Base-by-base conservation (phyloP, 2,113 vertebrate species). In the Melanostigma gelatinosum region DNA sequence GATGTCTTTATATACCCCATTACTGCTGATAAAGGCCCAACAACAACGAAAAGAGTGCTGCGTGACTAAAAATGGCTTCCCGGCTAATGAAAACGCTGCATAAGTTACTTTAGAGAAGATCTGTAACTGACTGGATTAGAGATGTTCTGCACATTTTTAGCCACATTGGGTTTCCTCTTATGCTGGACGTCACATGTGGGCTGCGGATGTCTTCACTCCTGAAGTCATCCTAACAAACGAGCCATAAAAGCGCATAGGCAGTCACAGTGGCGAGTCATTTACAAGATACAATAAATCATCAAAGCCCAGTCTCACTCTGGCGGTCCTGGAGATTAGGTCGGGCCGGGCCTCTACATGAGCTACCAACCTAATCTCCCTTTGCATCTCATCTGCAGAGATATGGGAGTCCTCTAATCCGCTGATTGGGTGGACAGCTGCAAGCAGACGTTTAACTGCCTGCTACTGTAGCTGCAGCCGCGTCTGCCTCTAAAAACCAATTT, bases 321-420 rank as follows among this genome's bases (percentile, higher is more conserved):
- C 84, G 40, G 64, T 24, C 20, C 64, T 13, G 75, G 67, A 83
- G 84, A 90, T 89, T 86, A 87, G 71, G 66, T 67, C 18, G 4
- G 65, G 42, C 68, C 69, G 52, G 58, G 73, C 73, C 58, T 82
- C 66, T 75, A 85, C 79, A 64, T 75, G 73, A 87, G 82, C 84
- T 61, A 67, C 87, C 38, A 11, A 73, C 68, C 86, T 91, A 92
- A 93, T 92, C 92, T 88, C 62, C 70, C 75, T 85, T 80, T 82
- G 86, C 80, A 89, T 90, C 87, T 89, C 84, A 81, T 83, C 80
- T 48, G 48, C 38, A 57, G 61, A 83, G 89, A 88, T 88, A 86
- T 50, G 80, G 36, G 75, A 75, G 68, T 64, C 75, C 75, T 81
- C 70, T 92, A 91, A 92, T 93, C 90, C 58, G 32, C 75, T 88